A percentile compares a stretch with the other conserved stretches of the same genome.
phyloP scores from a whole-genome alignment of 92 coral and sea anemone species.

The Epizoanthus illoricatus region DNA sequence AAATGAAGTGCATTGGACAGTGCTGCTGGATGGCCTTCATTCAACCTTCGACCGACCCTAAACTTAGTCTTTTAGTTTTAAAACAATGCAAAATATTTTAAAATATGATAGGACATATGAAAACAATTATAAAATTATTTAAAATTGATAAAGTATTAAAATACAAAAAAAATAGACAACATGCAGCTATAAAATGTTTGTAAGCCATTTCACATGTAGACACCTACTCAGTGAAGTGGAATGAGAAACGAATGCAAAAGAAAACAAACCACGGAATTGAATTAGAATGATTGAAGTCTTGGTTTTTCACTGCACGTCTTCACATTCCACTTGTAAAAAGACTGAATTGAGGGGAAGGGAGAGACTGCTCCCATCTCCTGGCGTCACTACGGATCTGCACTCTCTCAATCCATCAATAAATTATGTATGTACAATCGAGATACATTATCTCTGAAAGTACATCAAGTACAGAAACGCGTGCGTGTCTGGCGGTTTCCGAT shows the following conservation, averaged over 20 bases:
- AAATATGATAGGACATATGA: no score
- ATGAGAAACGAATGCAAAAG: background rate
- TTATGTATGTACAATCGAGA: background rate
- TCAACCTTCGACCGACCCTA: no score
- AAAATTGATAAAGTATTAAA: no score
- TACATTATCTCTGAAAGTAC: background rate
- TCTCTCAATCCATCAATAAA: no score
- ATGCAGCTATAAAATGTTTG: no score
- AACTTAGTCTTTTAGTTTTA: no score
- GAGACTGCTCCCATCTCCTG: background rate
- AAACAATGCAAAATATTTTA: no score
- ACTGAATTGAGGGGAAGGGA: background rate
- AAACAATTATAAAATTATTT: no score
- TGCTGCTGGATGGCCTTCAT: no score
- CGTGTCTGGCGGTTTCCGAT: background rate
- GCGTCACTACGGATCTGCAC: constrained; percentile 10
- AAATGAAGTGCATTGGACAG: no score
- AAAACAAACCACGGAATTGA: background rate
- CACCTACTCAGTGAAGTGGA: background rate
- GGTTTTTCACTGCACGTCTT: background rate
- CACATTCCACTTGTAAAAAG: background rate
- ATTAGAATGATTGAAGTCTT: background rate
- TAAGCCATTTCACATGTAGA: background rate
- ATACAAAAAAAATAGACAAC: no score
- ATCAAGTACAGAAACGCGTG: background rate